Conservation (phyloP, 2,888 invertebrate species). For the Exocentrus adspersus region DNA sequence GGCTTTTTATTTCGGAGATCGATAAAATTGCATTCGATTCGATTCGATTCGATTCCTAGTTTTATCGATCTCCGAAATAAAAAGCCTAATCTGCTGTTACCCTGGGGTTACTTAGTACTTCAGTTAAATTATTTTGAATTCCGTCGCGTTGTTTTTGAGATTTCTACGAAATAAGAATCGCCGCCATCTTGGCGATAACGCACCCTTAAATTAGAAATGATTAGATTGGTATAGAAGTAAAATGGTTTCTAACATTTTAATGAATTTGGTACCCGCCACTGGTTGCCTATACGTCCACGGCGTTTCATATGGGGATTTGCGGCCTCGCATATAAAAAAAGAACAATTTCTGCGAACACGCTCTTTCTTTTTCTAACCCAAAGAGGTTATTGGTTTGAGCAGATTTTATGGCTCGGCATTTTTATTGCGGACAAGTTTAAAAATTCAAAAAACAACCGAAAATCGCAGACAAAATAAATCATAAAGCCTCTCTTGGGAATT, state of each 20-base stretch:
- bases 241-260: not conserved
- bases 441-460: conserved; percentile 64
- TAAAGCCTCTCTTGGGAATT: conserved; percentile 59
- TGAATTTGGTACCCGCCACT: conserved; percentile 25
- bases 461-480: conserved; percentile 65
- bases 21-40: too few relatives aligned
- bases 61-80: too few relatives aligned
- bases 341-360: conserved; percentile 44
- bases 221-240: too few relatives aligned
- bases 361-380: conserved; percentile 44
- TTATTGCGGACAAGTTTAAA: conserved; percentile 63
- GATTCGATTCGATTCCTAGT: too few relatives aligned
- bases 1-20: too few relatives aligned
- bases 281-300: conserved; percentile 34
- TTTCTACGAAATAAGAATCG: too few relatives aligned
- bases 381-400: conserved; percentile 46
- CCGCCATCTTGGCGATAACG: too few relatives aligned
- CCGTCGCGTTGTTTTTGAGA: too few relatives aligned
- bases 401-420: conserved; percentile 62
- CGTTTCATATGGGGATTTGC: conserved; percentile 43
- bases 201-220: too few relatives aligned
- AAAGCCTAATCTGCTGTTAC: too few relatives aligned
- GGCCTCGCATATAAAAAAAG: conserved; percentile 39
- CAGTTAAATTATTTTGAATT: too few relatives aligned
- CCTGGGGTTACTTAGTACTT: too few relatives aligned